Base-by-base conservation (phyloP, 2,888 invertebrate genomes). In the Taenaris catops region DNA sequence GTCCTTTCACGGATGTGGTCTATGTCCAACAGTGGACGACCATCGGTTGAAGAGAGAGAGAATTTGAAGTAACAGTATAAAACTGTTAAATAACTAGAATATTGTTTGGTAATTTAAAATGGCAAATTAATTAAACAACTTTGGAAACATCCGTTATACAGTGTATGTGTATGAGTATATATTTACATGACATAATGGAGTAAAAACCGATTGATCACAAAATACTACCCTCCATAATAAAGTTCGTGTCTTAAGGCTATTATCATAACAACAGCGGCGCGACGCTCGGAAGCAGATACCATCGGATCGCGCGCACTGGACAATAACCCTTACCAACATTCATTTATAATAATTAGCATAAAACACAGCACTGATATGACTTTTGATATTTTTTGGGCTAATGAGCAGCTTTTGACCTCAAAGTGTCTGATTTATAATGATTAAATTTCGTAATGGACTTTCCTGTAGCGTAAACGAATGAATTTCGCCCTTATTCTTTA, bases 261-360 rank as follows among this genome's bases (percentile, higher is more conserved):
- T 81, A 83, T 76, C 74, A 72, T 79, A 78, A 79, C 67, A 64
- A 62, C 58, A 54, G 50, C 66, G 78, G 66, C 70, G 78, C 83
- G 81, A 79, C 83, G 74, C 61, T 72, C 70, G 76, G 78, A 75
- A 76, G 49, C 62, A 70, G 83, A 83, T 83, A 79, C 61, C 62
- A 83, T 83, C 83, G 60, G 63, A 78, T 80, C 74, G 80, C 76
- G 74, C 68, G 67, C 74, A 65, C 62, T 83, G 83, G 83, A 81
- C 81, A 79, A 81, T 81, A 78, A 81, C 81, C 83, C 76, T 75
- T 66, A 73, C 61, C 53, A 51, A 63, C 68, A 65, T 68, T 73
- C 67, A 73, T 73, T 78, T 72, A 73, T 74, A 64, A 72, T 73
- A 67, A 76, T 74, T 73, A 72, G 53, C 68, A 70, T 74, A 70